Base-by-base conservation (phyloP, 2,888 invertebrate genomes). In the Automeris io region DNA sequence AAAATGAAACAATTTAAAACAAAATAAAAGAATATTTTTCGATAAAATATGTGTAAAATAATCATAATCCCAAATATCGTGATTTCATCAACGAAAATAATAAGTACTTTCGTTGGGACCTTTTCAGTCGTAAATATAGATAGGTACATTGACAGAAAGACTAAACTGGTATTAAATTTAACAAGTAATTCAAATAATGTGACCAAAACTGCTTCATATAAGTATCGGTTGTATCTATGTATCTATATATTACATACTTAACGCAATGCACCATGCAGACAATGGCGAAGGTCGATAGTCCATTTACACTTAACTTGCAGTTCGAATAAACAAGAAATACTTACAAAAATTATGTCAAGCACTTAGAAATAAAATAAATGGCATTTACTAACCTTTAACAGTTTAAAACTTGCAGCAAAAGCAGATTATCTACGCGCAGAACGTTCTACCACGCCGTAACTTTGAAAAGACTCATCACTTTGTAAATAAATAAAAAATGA, bases 241-340 rank as follows among this genome's bases (percentile, higher is more conserved):
- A 69, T 55, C 54, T 63, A 68, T 49, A 36, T 22, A 29, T 39
- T 46, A 49, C 65, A 71, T 62, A 64, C 67, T 58, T 75, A 82
- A 83, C 86, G 86, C 86, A 85, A 82, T 86, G 85, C 85, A 85
- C 80, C 85, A 85, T 80, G 81, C 80, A 85, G 82, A 82, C 85
- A 86, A 86, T 85, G 83, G 85, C 85, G 85, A 83, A 83, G 81
- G 82, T 82, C 83, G 81, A 78, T 80, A 78, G 66, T 73, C 58
- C 62, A 67, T 68, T 63, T 64, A 42, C 49, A 61, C 55, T 55
- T 54, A 18, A 47, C 59, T 62, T 61, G 51, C 41, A 37, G 29
- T 37, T 41, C 51, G 61, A 54, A 57, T 47, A 45, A 33, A 33
- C 16, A 36, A 35, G 12, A 33, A 21, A 40, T 33, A 23, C 13